Percentiles rank a stretch among this genome's conserved stretches.
Conservation (phyloP, 2,797 vertebrate genomes). For the Gymnoscopelus braueri region DNA sequence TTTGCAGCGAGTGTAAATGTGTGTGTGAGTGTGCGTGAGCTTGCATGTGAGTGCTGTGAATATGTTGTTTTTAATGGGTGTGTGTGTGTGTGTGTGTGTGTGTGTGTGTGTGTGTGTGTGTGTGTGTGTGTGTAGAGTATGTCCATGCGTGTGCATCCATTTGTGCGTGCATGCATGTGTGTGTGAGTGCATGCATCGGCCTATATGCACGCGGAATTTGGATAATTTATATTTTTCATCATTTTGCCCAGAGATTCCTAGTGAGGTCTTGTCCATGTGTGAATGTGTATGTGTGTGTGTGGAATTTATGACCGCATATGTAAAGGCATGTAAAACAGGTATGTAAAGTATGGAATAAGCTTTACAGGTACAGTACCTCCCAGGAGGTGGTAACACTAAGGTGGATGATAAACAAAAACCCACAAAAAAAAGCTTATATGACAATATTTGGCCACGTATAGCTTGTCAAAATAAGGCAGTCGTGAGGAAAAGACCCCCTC, state of each 20-base stretch:
- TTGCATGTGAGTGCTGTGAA: neutral
- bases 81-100: neutral
- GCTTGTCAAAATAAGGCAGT: too few species aligned
- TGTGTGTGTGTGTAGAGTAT: neutral
- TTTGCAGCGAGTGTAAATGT: neutral
- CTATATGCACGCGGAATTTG: neutral
- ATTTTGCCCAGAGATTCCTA: too few species aligned
- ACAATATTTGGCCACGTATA: conserved; percentile 54
- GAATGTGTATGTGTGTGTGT: too few species aligned
- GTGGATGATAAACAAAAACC: conserved; percentile 11
- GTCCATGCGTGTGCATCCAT: neutral
- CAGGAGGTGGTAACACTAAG: conserved; percentile 7
- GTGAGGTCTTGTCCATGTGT: too few species aligned
- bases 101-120: neutral
- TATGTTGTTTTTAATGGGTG: neutral
- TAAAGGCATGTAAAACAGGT: too few species aligned
- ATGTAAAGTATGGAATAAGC: too few species aligned
- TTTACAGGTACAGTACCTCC: too few species aligned
- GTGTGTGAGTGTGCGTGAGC: neutral
- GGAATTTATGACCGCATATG: too few species aligned
- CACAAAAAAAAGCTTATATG: conserved; percentile 26
- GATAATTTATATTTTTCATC: too few species aligned
- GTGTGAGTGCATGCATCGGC: neutral
- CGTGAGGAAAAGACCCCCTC: too few species aligned
- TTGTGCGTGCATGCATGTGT: neutral